Evolutionary conservation across 2,113 vertebrate genomes (phyloP).

Genomic region (Mustela lutreola): DNA sequence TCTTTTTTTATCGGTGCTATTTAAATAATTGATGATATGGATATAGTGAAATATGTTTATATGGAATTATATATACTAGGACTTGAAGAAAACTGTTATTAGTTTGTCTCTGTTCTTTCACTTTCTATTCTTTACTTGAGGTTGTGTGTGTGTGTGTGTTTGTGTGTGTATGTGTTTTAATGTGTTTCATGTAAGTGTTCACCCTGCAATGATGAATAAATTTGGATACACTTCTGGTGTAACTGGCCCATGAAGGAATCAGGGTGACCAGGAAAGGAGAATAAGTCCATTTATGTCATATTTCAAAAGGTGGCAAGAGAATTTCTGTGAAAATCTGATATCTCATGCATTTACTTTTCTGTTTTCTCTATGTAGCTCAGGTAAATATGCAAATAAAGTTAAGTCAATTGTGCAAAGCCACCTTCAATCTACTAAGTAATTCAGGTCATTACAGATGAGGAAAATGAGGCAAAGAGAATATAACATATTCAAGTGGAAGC

Average conservation of each 20-base stretch:
- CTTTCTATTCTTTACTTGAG: neutral
- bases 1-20: neutral
- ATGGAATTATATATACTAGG: neutral
- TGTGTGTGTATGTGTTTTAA: neutral
- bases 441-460: neutral
- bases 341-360: neutral
- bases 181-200: neutral
- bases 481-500: neutral
- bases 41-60: neutral
- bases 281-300: neutral
- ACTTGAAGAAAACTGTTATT: neutral
- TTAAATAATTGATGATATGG: neutral
- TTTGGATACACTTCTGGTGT: neutral
- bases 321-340: neutral
- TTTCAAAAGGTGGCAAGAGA: neutral
- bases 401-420: neutral
- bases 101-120: neutral
- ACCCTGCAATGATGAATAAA: neutral
- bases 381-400: neutral
- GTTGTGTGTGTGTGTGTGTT: neutral
- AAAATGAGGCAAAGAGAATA: neutral
- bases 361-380: neutral
- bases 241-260: neutral
- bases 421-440: conserved; percentile 15
- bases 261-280: neutral